Percentiles rank a stretch among this genome's conserved stretches.
These are phyloP conservation scores for Tachysurus fulvidraco DNA, from an alignment of 2,113 vertebrate species.

Conservation along the genomic window DNA sequence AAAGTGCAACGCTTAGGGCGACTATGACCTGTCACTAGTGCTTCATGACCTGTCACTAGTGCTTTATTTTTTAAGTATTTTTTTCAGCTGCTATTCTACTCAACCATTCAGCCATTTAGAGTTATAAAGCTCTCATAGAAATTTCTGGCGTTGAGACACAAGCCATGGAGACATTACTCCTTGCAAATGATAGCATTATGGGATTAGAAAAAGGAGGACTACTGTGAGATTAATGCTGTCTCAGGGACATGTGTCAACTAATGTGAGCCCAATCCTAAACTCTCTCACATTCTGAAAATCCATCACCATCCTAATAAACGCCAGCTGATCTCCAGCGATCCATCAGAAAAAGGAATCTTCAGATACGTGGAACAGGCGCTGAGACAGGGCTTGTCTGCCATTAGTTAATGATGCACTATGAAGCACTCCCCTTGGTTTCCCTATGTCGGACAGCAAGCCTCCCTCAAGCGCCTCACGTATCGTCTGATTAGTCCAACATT, in stretches of 20 bases:
- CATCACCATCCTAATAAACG: conserved; percentile 13
- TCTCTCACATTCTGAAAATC: conserved; percentile 23
- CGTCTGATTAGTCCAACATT: conserved; percentile 2
- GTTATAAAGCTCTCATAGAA: background rate
- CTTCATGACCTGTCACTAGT: background rate
- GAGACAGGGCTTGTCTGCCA: conserved; percentile 37
- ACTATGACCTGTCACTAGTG: background rate
- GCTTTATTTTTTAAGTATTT: background rate
- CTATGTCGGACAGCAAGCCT: conserved; percentile 42
- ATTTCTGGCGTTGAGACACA: background rate
- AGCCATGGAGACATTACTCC: background rate
- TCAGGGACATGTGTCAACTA: conserved; percentile 9
- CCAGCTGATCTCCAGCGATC: conserved; percentile 8
- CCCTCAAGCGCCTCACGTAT: conserved; percentile 27
- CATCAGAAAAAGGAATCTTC: background rate
- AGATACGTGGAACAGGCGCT: conserved; percentile 23
- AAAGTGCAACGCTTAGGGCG: background rate
- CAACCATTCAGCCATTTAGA: background rate
- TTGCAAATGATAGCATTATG: background rate
- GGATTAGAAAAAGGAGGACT: conserved; percentile 36
- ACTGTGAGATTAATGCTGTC: conserved; percentile 27
- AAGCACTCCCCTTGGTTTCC: conserved; percentile 40
- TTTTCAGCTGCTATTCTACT: background rate
- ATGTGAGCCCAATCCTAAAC: conserved; percentile 11
- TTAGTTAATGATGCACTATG: conserved; percentile 42